Evolutionary conservation across 2,888 invertebrate species (phyloP).

Genomic region (Meta bourneti): DNA sequence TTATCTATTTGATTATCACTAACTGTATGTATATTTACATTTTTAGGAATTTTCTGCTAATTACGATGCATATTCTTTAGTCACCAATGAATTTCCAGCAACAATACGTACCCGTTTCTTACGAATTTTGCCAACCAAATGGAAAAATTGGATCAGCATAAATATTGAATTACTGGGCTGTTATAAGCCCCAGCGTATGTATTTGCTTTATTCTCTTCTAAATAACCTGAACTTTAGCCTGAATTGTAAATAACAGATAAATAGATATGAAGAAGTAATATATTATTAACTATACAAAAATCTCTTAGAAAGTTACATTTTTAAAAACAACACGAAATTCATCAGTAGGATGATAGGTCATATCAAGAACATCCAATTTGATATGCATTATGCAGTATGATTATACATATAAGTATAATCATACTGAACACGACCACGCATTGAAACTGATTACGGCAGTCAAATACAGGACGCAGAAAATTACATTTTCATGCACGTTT

Average conservation of each 20-base stretch:
- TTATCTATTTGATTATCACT: too few species aligned
- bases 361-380: background rate
- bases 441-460: too few species aligned
- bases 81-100: slow-evolving; percentile 55
- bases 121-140: slow-evolving; percentile 87
- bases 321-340: too few species aligned
- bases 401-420: too few species aligned
- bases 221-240: background rate
- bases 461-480: too few species aligned
- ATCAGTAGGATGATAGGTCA: too few species aligned
- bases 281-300: too few species aligned
- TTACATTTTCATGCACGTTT: too few species aligned
- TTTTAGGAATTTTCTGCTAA: slow-evolving; percentile 71
- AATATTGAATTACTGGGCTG: slow-evolving; percentile 90
- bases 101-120: slow-evolving; percentile 85
- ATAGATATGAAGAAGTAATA: background rate
- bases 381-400: too few species aligned
- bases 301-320: too few species aligned
- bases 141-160: slow-evolving; percentile 88
- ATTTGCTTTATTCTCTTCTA: background rate
- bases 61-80: slow-evolving; percentile 48
- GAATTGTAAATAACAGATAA: too few species aligned
- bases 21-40: background rate
- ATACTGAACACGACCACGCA: too few species aligned
- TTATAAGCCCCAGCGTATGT: slow-evolving; percentile 87